phyloP scores from a whole-genome alignment of 2,888 invertebrate genomes.

The Bellardia pandia region DNA sequence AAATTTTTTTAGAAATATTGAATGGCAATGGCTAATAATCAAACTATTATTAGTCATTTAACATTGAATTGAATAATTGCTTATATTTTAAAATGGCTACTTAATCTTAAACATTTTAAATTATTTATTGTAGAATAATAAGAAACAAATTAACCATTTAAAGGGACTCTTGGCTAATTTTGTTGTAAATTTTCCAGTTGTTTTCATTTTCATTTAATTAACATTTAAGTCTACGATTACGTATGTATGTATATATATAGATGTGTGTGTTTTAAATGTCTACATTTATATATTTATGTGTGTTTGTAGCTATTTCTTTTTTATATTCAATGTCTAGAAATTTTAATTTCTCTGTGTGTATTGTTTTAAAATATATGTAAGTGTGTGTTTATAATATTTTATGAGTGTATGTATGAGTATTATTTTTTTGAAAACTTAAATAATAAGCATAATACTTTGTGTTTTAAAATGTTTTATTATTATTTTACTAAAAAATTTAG shows the following conservation, averaged over 20 bases:
- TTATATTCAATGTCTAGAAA: slow-evolving; percentile 46
- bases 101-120: too few species aligned
- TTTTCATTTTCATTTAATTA: slow-evolving; percentile 46
- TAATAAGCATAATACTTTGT: slow-evolving; percentile 18
- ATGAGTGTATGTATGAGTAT: not conserved
- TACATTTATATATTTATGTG: slow-evolving; percentile 7
- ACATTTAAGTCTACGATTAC: slow-evolving; percentile 48
- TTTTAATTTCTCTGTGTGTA: slow-evolving; percentile 16
- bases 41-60: too few species aligned
- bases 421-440: slow-evolving; percentile 24
- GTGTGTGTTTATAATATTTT: slow-evolving; percentile 1
- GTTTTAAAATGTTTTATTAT: slow-evolving; percentile 30
- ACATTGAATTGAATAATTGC: too few species aligned
- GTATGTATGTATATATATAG: slow-evolving; percentile 6
- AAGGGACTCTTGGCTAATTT: slow-evolving; percentile 54
- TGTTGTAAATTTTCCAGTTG: slow-evolving; percentile 37
- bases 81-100: too few species aligned
- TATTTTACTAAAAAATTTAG: not conserved
- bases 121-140: too few species aligned
- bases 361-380: slow-evolving; percentile 20
- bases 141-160: not conserved
- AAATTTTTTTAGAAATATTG: too few species aligned
- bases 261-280: slow-evolving; percentile 21
- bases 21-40: too few species aligned
- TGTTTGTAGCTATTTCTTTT: slow-evolving; percentile 20